phyloP scores from a whole-genome alignment of 2,113 vertebrate genomes.

The Xenopus laevis region DNA sequence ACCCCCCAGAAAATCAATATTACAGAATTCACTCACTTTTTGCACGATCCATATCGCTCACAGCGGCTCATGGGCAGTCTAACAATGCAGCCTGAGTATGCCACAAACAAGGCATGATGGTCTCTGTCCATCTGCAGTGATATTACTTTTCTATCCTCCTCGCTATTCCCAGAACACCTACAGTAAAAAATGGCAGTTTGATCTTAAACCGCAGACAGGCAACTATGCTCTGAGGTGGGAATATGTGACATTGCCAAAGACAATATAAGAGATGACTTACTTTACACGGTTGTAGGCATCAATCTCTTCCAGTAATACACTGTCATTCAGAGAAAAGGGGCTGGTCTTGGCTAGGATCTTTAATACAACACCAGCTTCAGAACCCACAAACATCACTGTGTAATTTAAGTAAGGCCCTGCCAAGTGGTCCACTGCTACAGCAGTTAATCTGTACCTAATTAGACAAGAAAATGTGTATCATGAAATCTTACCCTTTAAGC shows the following conservation, averaged over 20 bases:
- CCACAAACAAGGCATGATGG: conserved; percentile 86
- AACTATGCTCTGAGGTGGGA: no score
- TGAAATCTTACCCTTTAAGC: neutral
- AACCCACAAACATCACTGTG: conserved; percentile 93
- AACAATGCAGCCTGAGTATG: conserved; percentile 89
- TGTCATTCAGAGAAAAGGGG: conserved; percentile 82
- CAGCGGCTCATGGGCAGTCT: conserved; percentile 91
- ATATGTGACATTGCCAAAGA: no score
- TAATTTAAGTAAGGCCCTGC: conserved; percentile 91
- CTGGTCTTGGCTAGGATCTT: conserved; percentile 93
- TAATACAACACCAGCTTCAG: conserved; percentile 88
- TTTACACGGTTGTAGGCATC: conserved; percentile 92
- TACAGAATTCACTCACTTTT: conserved; percentile 75
- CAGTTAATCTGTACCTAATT: conserved; percentile 81
- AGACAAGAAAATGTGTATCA: conserved; percentile 22
- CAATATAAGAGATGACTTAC: conserved; percentile 66
- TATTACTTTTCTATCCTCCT: conserved; percentile 86
- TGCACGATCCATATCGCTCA: conserved; percentile 84
- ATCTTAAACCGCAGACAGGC: no score
- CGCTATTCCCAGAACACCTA: conserved; percentile 82
- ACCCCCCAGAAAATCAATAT: no score
- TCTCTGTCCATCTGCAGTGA: conserved; percentile 89
- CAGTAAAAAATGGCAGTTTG: neutral
- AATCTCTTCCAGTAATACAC: conserved; percentile 92
- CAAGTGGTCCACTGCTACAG: conserved; percentile 83